Conservation (phyloP, 2,888 invertebrate genomes). For the Chrysopilus asiliformis region DNA sequence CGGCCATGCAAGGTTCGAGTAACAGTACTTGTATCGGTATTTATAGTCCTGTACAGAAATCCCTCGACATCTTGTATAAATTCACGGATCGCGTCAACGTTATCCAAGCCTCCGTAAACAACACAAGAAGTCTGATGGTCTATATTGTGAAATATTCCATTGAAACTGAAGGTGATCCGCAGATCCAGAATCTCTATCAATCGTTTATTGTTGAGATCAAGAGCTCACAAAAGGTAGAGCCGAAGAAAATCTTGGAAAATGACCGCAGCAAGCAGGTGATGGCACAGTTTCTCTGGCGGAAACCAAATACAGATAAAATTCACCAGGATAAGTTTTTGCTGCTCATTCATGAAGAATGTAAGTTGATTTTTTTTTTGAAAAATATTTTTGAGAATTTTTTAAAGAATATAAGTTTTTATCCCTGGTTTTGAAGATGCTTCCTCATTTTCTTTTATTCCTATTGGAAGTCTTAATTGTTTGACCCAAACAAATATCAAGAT, state of each 20-base stretch:
- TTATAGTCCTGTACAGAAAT: constrained; percentile 47
- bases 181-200: constrained; percentile 41
- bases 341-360: constrained; percentile 67
- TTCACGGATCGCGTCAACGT: constrained; percentile 52
- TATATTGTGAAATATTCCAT: constrained; percentile 38
- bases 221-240: constrained; percentile 32
- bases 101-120: constrained; percentile 68
- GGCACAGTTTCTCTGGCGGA: constrained; percentile 50
- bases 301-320: constrained; percentile 19
- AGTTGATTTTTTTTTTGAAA: constrained; percentile 28
- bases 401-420: too few relatives aligned
- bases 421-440: too few relatives aligned
- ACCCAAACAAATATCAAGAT: too few relatives aligned
- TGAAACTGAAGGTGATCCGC: constrained; percentile 24
- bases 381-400: too few relatives aligned
- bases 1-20: too few relatives aligned
- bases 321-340: constrained; percentile 53
- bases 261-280: constrained; percentile 57
- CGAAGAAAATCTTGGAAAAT: constrained; percentile 36
- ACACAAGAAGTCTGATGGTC: constrained; percentile 49
- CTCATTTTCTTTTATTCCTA: too few relatives aligned
- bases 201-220: constrained; percentile 49
- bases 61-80: constrained; percentile 45
- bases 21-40: constrained; percentile 42
- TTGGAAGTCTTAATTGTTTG: too few relatives aligned